These are phyloP conservation scores for Lethrus apterus DNA, from an alignment of 1,140 invertebrate species.

Conservation along the genomic window DNA sequence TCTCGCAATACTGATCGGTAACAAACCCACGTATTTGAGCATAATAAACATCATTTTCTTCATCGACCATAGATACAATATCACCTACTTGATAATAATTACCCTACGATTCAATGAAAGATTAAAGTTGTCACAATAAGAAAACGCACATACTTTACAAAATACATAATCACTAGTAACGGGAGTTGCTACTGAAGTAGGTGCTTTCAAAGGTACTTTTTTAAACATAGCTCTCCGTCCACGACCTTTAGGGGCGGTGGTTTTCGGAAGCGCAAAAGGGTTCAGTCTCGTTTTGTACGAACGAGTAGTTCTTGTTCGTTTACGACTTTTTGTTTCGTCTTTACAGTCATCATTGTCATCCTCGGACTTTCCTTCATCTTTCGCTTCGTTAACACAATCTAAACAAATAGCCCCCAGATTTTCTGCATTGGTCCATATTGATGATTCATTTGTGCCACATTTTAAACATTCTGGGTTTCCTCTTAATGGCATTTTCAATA, in stretches of 20 bases:
- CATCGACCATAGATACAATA: constrained; percentile 78
- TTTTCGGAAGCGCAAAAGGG: constrained; percentile 39
- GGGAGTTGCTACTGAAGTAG: constrained; percentile 68
- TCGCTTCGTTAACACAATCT: constrained; percentile 47
- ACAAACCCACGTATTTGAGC: constrained; percentile 84
- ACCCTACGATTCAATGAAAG: constrained; percentile 53
- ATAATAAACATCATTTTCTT: constrained; percentile 72
- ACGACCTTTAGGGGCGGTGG: constrained; percentile 56
- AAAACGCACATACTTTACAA: constrained; percentile 57
- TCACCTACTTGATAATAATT: constrained; percentile 85
- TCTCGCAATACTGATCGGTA: constrained; percentile 89
- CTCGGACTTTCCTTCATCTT: constrained; percentile 30
- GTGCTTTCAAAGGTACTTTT: constrained; percentile 74
- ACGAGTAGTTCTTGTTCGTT: constrained; percentile 49
- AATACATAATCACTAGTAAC: constrained; percentile 75
- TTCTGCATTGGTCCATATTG: constrained; percentile 56
- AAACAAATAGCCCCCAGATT: constrained; percentile 55
- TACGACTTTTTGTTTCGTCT: constrained; percentile 37
- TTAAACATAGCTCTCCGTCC: constrained; percentile 74
- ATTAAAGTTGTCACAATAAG: neutral
- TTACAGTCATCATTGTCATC: constrained; percentile 39
- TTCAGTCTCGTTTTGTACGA: constrained; percentile 47
- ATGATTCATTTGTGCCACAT: constrained; percentile 51
- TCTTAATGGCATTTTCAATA: constrained; percentile 51
- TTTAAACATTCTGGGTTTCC: constrained; percentile 53